These are phyloP conservation scores for Aramus guarauna DNA, from an alignment of 2,113 vertebrate species.

Conservation along the genomic window DNA sequence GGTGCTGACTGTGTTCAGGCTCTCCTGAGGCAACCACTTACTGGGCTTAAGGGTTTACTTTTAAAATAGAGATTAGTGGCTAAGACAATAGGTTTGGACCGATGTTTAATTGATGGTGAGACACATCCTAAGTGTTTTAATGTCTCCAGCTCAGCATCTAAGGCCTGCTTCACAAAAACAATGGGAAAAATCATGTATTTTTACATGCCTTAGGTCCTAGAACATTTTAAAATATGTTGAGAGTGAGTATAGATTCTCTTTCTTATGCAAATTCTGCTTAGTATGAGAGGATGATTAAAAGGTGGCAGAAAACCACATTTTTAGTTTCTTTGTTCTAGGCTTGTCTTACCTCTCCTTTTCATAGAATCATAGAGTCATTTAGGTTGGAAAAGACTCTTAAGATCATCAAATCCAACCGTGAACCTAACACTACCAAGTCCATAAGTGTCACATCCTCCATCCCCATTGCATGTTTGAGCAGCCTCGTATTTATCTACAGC, in stretches of 20 bases:
- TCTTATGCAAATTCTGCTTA: not conserved
- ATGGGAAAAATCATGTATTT: not conserved
- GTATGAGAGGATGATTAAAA: not conserved
- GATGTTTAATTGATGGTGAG: not conserved
- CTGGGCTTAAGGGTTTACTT: not conserved
- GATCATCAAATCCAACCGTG: not conserved
- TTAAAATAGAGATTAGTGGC: not conserved
- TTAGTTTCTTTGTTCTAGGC: not conserved
- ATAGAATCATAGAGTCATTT: not conserved
- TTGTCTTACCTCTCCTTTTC: not conserved
- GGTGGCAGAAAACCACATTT: not conserved
- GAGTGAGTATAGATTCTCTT: not conserved
- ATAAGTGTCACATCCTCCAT: not conserved
- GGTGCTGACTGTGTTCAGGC: not conserved
- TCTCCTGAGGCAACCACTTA: not conserved
- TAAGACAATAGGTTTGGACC: not conserved
- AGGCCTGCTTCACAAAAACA: not conserved
- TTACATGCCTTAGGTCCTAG: not conserved
- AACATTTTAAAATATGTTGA: not conserved
- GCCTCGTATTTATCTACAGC: not conserved
- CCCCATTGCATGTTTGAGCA: not conserved
- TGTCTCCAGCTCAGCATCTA: not conserved
- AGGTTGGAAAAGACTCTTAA: not conserved
- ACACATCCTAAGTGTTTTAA: not conserved
- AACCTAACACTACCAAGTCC: not conserved